Evolutionary conservation across 2,113 vertebrate genomes (phyloP).

Genomic region (Cervus canadensis): DNA sequence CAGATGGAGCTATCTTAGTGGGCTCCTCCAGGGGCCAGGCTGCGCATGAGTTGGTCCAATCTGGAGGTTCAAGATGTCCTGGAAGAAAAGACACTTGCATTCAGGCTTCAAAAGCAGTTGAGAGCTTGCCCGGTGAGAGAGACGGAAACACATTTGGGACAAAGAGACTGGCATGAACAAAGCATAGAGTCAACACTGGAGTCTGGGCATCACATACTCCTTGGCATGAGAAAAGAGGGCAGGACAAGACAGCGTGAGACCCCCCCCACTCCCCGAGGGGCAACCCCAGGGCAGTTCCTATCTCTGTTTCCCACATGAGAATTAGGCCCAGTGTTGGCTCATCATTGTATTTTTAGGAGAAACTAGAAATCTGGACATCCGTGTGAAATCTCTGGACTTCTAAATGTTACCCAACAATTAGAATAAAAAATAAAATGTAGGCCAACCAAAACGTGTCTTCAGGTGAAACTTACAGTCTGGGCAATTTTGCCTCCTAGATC

Average conservation of each 20-base stretch:
- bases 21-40: neutral
- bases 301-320: neutral
- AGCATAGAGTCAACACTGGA: fast-evolving
- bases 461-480: neutral
- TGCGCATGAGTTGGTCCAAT: neutral
- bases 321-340: fast-evolving
- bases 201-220: fast-evolving
- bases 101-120: no score
- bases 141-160: neutral
- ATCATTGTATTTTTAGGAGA: neutral
- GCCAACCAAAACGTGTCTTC: neutral
- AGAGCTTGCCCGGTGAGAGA: neutral
- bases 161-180: neutral
- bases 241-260: fast-evolving
- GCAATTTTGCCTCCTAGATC: neutral
- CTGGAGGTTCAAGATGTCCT: neutral
- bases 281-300: fast-evolving
- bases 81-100: neutral
- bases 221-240: neutral
- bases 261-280: fast-evolving
- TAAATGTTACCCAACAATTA: neutral
- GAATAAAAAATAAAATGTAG: neutral
- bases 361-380: neutral
- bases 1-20: neutral
- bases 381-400: neutral